Percentiles rank a stretch among this genome's conserved stretches.
These are phyloP conservation scores for Prenolepis imparis DNA, from an alignment of 2,888 invertebrate species.

Conservation along the genomic window DNA sequence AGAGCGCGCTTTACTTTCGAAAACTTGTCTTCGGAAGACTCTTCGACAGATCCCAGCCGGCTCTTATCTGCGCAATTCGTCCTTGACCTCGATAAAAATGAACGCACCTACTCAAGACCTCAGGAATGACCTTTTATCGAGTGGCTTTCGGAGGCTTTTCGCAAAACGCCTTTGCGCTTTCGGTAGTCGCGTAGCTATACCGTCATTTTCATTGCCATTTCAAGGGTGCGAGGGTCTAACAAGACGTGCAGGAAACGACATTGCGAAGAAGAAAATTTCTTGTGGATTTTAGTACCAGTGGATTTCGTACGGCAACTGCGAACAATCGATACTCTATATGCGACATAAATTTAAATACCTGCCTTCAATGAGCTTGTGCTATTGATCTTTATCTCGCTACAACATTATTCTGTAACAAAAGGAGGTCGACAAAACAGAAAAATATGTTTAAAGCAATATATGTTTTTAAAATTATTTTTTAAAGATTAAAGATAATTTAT, in stretches of 20 bases:
- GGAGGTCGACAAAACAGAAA: neutral
- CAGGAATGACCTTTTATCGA: conserved; percentile 73
- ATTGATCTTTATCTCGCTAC: conserved; percentile 24
- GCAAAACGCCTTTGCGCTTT: conserved; percentile 55
- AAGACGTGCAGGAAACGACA: conserved; percentile 67
- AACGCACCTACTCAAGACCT: conserved; percentile 70
- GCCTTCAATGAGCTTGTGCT: conserved; percentile 16
- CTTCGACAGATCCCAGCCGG: conserved; percentile 19
- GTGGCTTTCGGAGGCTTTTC: conserved; percentile 65
- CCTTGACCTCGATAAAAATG: conserved; percentile 69
- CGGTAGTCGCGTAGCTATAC: conserved; percentile 44
- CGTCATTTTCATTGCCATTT: conserved; percentile 69
- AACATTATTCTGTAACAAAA: neutral
- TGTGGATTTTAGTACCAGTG: conserved; percentile 64
- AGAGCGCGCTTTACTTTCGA: neutral
- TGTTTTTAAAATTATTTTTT: neutral
- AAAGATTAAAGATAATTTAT: neutral
- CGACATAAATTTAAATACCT: conserved; percentile 50
- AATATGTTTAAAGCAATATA: neutral
- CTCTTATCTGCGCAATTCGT: conserved; percentile 73
- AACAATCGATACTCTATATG: conserved; percentile 60
- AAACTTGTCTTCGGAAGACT: neutral
- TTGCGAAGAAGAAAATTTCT: conserved; percentile 57
- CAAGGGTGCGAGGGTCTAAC: conserved; percentile 52
- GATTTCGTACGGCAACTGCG: conserved; percentile 6